A percentile compares a stretch with the other conserved stretches of the same genome.
phyloP scores from a whole-genome alignment of 2,888 invertebrate genomes.

The Kryphioiulus occultus region DNA sequence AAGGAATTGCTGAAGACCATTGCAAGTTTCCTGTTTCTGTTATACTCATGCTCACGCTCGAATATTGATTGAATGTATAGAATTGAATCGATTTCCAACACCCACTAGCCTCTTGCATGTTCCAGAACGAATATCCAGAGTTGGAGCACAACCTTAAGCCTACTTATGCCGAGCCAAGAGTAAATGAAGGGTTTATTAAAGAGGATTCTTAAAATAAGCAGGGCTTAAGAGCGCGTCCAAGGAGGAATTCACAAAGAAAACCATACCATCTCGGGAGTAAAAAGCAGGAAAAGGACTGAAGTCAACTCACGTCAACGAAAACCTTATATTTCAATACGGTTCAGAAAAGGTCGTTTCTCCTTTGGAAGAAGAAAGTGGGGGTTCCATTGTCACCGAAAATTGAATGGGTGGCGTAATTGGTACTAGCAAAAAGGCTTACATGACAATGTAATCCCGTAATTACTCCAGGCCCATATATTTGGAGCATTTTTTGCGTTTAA shows the following conservation, averaged over 20 bases:
- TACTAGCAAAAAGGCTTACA: background rate
- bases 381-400: background rate
- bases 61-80: conserved; percentile 9
- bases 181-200: conserved; percentile 25
- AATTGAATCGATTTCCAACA: conserved; percentile 30
- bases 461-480: background rate
- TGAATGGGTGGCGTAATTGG: background rate
- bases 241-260: background rate
- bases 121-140: background rate
- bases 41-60: background rate
- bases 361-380: background rate
- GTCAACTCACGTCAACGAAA: background rate
- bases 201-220: background rate
- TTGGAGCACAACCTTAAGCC: background rate
- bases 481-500: background rate
- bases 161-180: conserved; percentile 11
- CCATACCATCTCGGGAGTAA: background rate
- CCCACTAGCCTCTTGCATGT: background rate
- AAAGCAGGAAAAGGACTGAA: background rate
- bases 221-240: conserved; percentile 21
- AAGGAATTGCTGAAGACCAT: conserved; percentile 16
- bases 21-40: conserved; percentile 10
- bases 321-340: background rate
- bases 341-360: background rate
- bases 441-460: conserved; percentile 3